Evolutionary conservation across 2,113 vertebrate genomes (phyloP), one percentile per base, ranked within the genome.

Genomic region (Varanus salvator): DNA sequence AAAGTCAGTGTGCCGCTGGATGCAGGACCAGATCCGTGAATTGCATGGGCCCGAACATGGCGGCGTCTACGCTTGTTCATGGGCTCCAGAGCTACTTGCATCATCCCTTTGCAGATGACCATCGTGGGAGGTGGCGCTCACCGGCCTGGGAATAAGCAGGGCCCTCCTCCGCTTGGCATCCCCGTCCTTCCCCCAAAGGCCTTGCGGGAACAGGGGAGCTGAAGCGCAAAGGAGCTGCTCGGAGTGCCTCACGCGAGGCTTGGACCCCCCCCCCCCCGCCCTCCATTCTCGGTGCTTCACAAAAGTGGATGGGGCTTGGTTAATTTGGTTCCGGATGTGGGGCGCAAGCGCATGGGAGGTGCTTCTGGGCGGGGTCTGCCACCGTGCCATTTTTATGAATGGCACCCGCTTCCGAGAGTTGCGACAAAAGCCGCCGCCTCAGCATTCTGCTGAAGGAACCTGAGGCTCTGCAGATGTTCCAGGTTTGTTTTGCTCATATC

Each of bases 391-490:
- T 8, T 19, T 34, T 4, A 19, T 9, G 44, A 50, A 50, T 50
- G 76, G 7, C 31, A 29, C 52, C 29, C n/a, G 38, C 29, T 71
- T 29, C 27, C 1, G 25, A 31, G 50, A 11, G 4, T 11, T 7
- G 23, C n/a, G 1, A 2, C 7, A n/a, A 19, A 11, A 29, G 23
- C 52, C 3, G 1, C 72, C 1, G 21, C 1, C 68, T n/a, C 54
- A 1, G 54, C 17, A 19, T 54, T 78, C 82, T 50, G 14, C 23
- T 52, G 57, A 34, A 11, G 34, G 81, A 77, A 76, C 57, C 38
- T 12, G 7, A n/a, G 19, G 88, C 34, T 2, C 57, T 69, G 21
- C 72, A 54, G 60, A 69, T 29, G 88, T 89, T 89, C 88, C 25
- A 23, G 8, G 48, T 21, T 34, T 84, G 80, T 84, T 84, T 34